A percentile compares a stretch with the other conserved stretches of the same genome.
Evolutionary conservation across 2,797 vertebrate genomes (phyloP).

Genomic region (Hephaestus fuliginosus): DNA sequence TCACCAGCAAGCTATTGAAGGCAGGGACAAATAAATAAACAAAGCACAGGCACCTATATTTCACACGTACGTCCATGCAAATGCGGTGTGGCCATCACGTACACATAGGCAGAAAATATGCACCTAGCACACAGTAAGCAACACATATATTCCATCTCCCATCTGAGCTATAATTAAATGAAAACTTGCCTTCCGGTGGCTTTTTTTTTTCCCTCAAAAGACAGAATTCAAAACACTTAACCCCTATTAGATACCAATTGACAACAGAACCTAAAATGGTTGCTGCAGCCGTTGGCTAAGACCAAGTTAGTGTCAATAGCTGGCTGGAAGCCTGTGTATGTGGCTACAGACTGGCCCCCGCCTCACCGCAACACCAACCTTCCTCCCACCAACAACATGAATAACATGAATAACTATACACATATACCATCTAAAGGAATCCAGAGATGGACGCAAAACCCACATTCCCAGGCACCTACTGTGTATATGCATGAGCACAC

Average conservation of each 20-base stretch:
- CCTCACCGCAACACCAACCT: conserved; percentile 27
- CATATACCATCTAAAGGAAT: not conserved
- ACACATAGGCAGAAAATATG: conserved; percentile 25
- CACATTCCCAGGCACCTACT: not conserved
- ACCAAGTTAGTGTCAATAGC: conserved; percentile 71
- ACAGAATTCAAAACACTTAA: conserved; percentile 81
- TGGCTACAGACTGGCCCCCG: conserved; percentile 54
- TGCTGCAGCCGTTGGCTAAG: conserved; percentile 69
- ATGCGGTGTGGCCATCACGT: conserved; percentile 27
- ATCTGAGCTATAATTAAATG: conserved; percentile 78
- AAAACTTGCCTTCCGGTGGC: conserved; percentile 75
- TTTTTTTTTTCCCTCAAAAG: conserved; percentile 60
- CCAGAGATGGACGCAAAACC: not conserved
- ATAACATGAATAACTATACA: conserved; percentile 21
- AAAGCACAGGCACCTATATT: conserved; percentile 54
- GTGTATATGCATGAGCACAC: not conserved
- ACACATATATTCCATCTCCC: conserved; percentile 57
- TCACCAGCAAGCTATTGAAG: conserved; percentile 58
- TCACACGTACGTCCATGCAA: conserved; percentile 36
- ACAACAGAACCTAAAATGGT: conserved; percentile 70
- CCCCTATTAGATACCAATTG: conserved; percentile 81
- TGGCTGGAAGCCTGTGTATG: conserved; percentile 65
- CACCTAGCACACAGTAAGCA: conserved; percentile 36
- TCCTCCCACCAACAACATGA: conserved; percentile 37
- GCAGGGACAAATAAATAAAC: conserved; percentile 69